Conservation (phyloP, 2,888 invertebrate species). For the Coenonympha arcania region DNA sequence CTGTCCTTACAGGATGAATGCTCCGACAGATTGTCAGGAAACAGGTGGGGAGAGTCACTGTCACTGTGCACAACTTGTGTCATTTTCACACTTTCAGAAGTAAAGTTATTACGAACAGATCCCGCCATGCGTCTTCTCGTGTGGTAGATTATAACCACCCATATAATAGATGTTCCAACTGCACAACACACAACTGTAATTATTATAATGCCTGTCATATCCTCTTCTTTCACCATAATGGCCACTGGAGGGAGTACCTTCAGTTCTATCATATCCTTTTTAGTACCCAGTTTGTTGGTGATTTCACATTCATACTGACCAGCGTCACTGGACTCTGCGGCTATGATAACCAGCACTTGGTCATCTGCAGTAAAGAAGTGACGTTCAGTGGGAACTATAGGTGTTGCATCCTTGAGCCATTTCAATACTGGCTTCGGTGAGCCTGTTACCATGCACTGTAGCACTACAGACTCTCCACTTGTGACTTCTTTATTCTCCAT, state of each 20-base stretch:
- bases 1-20: conserved; percentile 85
- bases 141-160: conserved; percentile 93
- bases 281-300: conserved; percentile 86
- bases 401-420: conserved; percentile 89
- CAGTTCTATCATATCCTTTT: conserved; percentile 80
- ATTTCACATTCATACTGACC: conserved; percentile 93
- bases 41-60: conserved; percentile 67
- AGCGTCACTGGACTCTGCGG: conserved; percentile 83
- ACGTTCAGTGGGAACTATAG: conserved; percentile 81
- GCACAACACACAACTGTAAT: conserved; percentile 93
- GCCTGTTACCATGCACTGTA: conserved; percentile 90
- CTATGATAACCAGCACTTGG: conserved; percentile 90
- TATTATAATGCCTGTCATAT: conserved; percentile 89
- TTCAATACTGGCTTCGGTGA: conserved; percentile 85
- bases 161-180: conserved; percentile 90
- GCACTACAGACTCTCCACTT: conserved; percentile 86
- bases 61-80: conserved; percentile 70
- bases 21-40: conserved; percentile 81
- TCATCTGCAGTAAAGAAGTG: conserved; percentile 91
- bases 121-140: conserved; percentile 80
- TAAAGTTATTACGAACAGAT: conserved; percentile 57
- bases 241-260: conserved; percentile 77
- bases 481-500: conserved; percentile 89
- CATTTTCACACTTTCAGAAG: conserved; percentile 66
- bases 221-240: conserved; percentile 78